Evolutionary conservation across 2,888 invertebrate species (phyloP), one percentile per base, ranked within the genome.

Genomic region (Pachydiplax longipennis): DNA sequence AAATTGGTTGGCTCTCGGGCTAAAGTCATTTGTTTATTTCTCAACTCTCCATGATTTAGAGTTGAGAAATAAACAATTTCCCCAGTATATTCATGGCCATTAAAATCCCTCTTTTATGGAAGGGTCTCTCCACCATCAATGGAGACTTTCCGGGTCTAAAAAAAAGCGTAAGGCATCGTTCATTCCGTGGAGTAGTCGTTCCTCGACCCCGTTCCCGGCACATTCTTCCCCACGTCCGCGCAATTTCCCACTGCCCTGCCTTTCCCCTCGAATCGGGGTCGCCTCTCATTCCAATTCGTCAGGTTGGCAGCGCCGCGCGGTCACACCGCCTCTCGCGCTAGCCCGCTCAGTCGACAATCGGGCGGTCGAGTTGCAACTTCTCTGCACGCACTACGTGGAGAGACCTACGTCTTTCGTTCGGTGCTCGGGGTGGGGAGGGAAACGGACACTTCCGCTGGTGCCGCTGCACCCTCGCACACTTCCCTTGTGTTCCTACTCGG

Each of bases 331-430:
- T 65, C 40, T 58, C 87, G 61, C 61, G 44, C 10, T 44, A 6
- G n/a, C 18, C 15, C n/a, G 25, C 73, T 73, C 73, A 73, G 73
- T 73, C 73, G 73, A 31, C 25, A 25, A 10, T 73, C 73, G 73
- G 93, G 93, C 93, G 93, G 93, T 92, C 93, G 91, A 91, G 92
- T 92, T 92, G 92, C 92, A 91, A 90, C 92, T 91, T 90, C 90
- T 92, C 92, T 92, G 92, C 92, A 92, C 91, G 91, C 92, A 91
- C 92, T 92, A 92, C 91, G 91, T 44, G 44, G 44, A 44, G 44
- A 44, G 44, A 91, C 91, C 92, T 92, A 92, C 92, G 92, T 92
- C 91, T 92, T 92, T 92, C 92, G 92, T 92, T 18, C 48, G 48
- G 48, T 37, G 37, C 37, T 37, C 5, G 3, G 44, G 0, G 44